Conservation (phyloP, 2,888 invertebrate species). For the Hemithea aestivaria region DNA sequence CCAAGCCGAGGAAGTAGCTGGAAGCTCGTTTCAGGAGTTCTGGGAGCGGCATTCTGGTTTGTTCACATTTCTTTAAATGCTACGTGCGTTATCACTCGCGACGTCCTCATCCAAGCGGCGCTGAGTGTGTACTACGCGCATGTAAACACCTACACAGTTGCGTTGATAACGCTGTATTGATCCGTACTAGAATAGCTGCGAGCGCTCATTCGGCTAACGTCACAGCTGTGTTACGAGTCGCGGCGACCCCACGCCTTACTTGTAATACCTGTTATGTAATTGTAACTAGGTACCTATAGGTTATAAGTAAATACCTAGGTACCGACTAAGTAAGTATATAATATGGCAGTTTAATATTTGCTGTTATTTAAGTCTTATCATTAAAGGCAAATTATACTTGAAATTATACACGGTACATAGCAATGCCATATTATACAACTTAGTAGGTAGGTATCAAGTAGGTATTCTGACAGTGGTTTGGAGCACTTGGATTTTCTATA, state of each 20-base stretch:
- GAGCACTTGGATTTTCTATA: too few species aligned
- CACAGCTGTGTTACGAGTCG: conserved; percentile 38
- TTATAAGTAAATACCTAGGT: too few species aligned
- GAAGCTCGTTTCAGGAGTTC: conserved; percentile 88
- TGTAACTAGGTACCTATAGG: background rate
- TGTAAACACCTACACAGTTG: conserved; percentile 68
- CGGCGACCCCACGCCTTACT: conserved; percentile 10
- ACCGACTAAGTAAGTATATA: too few species aligned
- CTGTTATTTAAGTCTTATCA: too few species aligned
- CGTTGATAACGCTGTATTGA: conserved; percentile 74
- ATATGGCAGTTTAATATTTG: background rate
- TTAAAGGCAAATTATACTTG: too few species aligned
- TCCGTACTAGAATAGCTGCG: conserved; percentile 56
- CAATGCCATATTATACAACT: too few species aligned
- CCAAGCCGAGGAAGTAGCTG: conserved; percentile 86
- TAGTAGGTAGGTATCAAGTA: too few species aligned
- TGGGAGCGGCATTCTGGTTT: conserved; percentile 83
- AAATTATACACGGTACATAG: too few species aligned
- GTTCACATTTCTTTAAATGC: conserved; percentile 59
- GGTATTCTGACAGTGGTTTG: too few species aligned
- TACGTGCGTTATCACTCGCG: conserved; percentile 50
- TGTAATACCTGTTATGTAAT: background rate
- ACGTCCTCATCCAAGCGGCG: conserved; percentile 56
- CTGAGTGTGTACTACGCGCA: conserved; percentile 68
- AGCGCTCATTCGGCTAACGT: conserved; percentile 38